A percentile compares a stretch with the other conserved stretches of the same genome.
Evolutionary conservation across 2,888 invertebrate genomes (phyloP).

Genomic region (Hofmannophila pseudospretella): DNA sequence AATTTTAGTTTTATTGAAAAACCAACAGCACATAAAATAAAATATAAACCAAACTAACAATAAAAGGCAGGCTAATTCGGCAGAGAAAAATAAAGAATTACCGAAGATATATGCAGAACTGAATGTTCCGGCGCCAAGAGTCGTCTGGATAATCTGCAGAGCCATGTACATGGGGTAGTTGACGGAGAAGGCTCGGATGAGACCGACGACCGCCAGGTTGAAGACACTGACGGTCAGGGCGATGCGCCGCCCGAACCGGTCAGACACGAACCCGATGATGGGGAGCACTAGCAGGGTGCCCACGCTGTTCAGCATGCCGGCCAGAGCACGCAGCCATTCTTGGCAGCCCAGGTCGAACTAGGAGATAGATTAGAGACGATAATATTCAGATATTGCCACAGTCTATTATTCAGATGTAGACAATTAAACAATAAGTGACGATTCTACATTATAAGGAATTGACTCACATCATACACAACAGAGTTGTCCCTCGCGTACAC

Average conservation of each 20-base stretch:
- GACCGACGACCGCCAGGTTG: conserved; percentile 52
- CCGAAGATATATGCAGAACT: conserved; percentile 73
- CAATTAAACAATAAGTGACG: too few relatives aligned
- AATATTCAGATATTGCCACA: too few relatives aligned
- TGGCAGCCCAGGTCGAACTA: conserved; percentile 61
- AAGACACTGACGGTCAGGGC: conserved; percentile 62
- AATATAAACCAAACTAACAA: not conserved
- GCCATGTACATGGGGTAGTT: conserved; percentile 62
- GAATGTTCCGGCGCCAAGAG: conserved; percentile 61
- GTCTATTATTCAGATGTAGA: too few relatives aligned
- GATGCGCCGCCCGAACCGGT: conserved; percentile 67
- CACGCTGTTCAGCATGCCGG: conserved; percentile 85
- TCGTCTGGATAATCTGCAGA: conserved; percentile 57
- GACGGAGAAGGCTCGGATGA: conserved; percentile 59
- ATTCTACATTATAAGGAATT: too few relatives aligned
- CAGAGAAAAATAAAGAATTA: too few relatives aligned
- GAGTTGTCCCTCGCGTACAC: conserved; percentile 56
- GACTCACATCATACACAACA: conserved; percentile 46
- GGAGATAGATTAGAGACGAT: too few relatives aligned
- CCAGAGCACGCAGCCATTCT: conserved; percentile 84
- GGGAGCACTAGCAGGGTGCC: conserved; percentile 84
- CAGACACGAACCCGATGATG: conserved; percentile 83
- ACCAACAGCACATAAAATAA: too few relatives aligned
- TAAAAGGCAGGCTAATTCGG: not conserved
- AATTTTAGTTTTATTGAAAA: too few relatives aligned